phyloP scores from a whole-genome alignment of 2,113 vertebrate genomes.

The Rhinopomastus cyanomelas region DNA sequence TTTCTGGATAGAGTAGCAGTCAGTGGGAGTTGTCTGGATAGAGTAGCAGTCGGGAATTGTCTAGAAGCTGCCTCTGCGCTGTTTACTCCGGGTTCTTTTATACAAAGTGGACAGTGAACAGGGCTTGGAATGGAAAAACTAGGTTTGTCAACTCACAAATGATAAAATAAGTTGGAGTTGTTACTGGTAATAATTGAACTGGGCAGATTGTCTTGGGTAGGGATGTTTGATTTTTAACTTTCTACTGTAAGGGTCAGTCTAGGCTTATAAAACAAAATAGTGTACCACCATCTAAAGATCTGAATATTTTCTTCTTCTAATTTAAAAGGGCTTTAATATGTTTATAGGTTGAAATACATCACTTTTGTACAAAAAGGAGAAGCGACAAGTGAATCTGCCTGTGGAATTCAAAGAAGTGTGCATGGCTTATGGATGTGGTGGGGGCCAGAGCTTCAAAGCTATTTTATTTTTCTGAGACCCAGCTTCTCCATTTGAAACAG shows the following conservation, averaged over 20 bases:
- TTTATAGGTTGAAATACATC: not conserved
- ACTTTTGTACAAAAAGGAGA: not conserved
- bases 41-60: not conserved
- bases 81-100: not conserved
- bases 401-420: not conserved
- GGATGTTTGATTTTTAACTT: not conserved
- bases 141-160: not conserved
- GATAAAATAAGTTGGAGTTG: not conserved
- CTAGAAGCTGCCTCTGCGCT: not conserved
- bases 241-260: not conserved
- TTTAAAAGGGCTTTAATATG: not conserved
- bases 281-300: not conserved
- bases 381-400: not conserved
- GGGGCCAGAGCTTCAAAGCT: not conserved
- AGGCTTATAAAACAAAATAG: not conserved
- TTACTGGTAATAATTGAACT: not conserved
- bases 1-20: not conserved
- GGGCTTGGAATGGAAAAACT: not conserved
- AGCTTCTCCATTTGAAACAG: not conserved
- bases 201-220: not conserved
- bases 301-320: not conserved
- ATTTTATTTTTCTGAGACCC: not conserved
- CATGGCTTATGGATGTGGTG: not conserved
- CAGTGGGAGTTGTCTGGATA: not conserved
- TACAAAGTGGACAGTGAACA: not conserved